Percentiles rank a stretch among this genome's conserved stretches.
Conservation (phyloP, 2,797 vertebrate species). For the Rhodeus uyekii region DNA sequence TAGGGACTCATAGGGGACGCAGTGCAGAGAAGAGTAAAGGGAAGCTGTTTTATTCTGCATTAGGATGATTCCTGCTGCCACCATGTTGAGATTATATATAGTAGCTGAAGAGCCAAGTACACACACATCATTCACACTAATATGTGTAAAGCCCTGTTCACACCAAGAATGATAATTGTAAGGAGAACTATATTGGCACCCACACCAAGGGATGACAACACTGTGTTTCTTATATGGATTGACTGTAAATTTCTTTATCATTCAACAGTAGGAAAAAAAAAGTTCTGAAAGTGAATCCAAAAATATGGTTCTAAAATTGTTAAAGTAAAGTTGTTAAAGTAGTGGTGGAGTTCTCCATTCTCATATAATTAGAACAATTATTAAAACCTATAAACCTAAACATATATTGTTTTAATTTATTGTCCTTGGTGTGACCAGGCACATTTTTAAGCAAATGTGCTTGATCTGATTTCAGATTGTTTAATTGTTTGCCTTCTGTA, state of each 20-base stretch:
- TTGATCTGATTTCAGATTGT: not conserved
- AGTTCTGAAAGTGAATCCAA: not conserved
- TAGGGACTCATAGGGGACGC: too few relatives aligned
- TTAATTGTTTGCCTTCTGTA: not conserved
- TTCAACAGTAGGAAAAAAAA: not conserved
- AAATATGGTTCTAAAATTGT: not conserved
- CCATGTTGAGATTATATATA: not conserved
- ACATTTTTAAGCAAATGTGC: not conserved
- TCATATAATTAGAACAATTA: not conserved
- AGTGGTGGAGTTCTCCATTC: not conserved
- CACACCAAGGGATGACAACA: not conserved
- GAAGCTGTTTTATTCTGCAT: not conserved
- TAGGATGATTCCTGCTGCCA: not conserved
- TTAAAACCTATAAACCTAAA: not conserved
- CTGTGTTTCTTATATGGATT: not conserved
- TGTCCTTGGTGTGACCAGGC: not conserved
- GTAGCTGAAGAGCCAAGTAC: not conserved
- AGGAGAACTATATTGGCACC: not conserved
- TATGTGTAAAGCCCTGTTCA: not conserved
- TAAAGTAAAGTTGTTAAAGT: not conserved
- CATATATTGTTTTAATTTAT: not conserved
- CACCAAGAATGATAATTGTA: not conserved
- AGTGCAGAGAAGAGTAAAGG: too few relatives aligned
- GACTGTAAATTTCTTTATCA: not conserved
- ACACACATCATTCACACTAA: too few relatives aligned